Base-by-base conservation (phyloP, 2,797 vertebrate species). In the Chrosomus eos region DNA sequence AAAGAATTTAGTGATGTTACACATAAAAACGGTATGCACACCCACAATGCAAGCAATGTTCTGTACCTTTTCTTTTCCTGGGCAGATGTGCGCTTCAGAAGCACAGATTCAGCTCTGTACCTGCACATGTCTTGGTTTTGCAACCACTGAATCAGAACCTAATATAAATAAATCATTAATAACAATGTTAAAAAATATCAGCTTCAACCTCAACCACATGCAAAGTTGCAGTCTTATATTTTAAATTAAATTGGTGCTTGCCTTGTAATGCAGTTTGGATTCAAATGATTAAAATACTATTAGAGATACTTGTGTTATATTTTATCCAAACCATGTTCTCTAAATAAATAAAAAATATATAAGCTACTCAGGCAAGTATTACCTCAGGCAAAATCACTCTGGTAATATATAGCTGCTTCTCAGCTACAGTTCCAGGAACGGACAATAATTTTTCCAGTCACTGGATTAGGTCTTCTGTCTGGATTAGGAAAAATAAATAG, bases 21-120 rank as follows among this genome's bases (percentile, higher is more conserved):
- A 31, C 21, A 9, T 31, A 66, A 4, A 16, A 64, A 4, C 1
- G 28, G 26, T 66, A 18, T 66, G 62, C 62, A 66, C 28, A 66
- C 62, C 62, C 62, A 66, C 62, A 33, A 33, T 66, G 28, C 64
- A 66, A 66, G 28, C 64, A 66, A 66, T 66, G 64, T 66, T 26
- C 31, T 66, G 3, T 66, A 33, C 64, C 64, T 66, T 66, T 66
- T 66, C 64, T 66, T 33, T 66, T 31, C 31, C 13, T 66, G 64
- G 14, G 33, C 7, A 66, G 28, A 33, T 66, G 28, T 66, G 64
- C 16, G 2, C 28, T 33, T 66, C 28, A 66, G 64, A 66, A 66
- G 64, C 5, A 66, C 64, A 66, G 28, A 51, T 51, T 51, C 48
- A 0, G 48, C 48, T 51, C 48, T 51, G 48, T 51, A 51, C 14